These are phyloP conservation scores for Prinia subflava DNA, from an alignment of 2,113 vertebrate species.

Conservation along the genomic window DNA sequence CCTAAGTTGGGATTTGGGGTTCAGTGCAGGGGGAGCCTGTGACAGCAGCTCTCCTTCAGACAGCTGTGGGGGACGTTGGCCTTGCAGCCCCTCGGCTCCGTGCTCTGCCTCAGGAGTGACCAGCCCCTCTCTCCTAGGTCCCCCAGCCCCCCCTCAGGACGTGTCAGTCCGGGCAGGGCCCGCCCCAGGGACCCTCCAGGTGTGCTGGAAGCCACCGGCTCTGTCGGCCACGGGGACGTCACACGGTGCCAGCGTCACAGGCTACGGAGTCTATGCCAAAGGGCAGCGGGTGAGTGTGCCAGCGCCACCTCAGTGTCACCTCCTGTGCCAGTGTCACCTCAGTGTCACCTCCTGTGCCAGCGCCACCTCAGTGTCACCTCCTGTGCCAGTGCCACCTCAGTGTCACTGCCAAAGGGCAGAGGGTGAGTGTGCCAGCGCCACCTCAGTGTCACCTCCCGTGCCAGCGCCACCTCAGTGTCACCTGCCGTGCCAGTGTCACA, in stretches of 20 bases:
- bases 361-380: too few species aligned
- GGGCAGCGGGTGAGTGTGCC: constrained; percentile 86
- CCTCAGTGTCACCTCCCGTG: too few species aligned
- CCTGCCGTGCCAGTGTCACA: too few species aligned
- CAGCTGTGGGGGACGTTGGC: too few species aligned
- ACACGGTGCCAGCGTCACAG: constrained; percentile 89
- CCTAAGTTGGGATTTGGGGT: too few species aligned
- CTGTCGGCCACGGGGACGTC: constrained; percentile 89
- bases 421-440: too few species aligned
- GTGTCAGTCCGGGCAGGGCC: constrained; percentile 83
- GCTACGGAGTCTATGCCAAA: constrained; percentile 91
- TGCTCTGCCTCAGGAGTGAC: too few species aligned
- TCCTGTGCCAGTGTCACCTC: too few species aligned
- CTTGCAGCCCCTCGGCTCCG: too few species aligned
- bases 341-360: background rate
- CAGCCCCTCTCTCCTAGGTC: constrained; percentile 71
- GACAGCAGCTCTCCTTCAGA: background rate
- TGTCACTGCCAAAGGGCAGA: constrained; percentile 39
- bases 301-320: too few species aligned
- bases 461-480: too few species aligned
- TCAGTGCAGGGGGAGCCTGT: background rate
- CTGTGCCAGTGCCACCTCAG: constrained; percentile 88
- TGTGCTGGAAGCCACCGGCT: constrained; percentile 88
- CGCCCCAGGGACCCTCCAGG: constrained; percentile 79
- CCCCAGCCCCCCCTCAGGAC: constrained; percentile 90